Base-by-base conservation (phyloP, 2,888 invertebrate genomes). In the Dolichopus griseipennis region DNA sequence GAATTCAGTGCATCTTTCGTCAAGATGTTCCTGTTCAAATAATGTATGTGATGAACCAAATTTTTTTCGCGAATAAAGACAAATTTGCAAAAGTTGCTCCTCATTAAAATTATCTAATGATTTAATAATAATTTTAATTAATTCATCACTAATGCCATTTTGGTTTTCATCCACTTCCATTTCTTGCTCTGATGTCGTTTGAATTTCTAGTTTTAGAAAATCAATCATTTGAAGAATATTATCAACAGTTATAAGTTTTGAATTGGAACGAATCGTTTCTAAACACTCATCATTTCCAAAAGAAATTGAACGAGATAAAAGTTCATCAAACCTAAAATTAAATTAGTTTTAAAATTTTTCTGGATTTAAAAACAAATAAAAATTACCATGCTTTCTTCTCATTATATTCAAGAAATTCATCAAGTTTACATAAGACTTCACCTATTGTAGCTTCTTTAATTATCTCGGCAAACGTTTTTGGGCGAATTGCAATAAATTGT, bases 211-310 rank as follows among this genome's bases (percentile, higher is more conserved):
- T 65, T 72, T 67, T 10, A 74, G 62, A 63, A 68, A 75, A 34
- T 77, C 73, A 10, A 78, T 41, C 34, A 76, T 73, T 69, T 74
- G 72, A 34, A 72, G 64, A 27, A 74, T 75, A 67, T 76, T 73
- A 4, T 75, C 72, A 0, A 72, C 67, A 0, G 68, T 70, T 67
- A 76, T 69, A 3, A 76, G 66, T 65, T 75, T 73, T 1, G 73
- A 70, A 61, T 77, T 74, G 0, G 73, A 69, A 34, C 69, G 71
- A 2, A 78, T 74, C 1, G 76, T 72, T 62, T 75, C 73, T 2
- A 78, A 65, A 62, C 78, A 79, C 68, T 79, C 79, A 1, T 76
- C 75, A 69, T 77, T 78, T 0, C 74, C 76, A 3, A 76, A 69
- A 0, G 75, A 73, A 1, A 75, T 68, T 0, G 72, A 71, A 5